Evolutionary conservation across 2,797 vertebrate species (phyloP).

Genomic region (Acrossocheilus wenchowensis): DNA sequence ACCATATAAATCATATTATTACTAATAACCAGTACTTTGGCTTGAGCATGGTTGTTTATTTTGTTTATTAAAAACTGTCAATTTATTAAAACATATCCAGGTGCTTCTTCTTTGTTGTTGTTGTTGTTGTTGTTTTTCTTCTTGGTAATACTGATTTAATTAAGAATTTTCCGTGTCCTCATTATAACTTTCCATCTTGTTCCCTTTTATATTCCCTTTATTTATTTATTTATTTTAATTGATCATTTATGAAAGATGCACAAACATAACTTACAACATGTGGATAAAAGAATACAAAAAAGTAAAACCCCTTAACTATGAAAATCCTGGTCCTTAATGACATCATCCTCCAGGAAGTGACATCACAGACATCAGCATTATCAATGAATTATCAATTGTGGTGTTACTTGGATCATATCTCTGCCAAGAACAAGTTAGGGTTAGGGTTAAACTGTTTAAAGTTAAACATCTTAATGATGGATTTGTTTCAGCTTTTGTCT

Average conservation of each 20-base stretch:
- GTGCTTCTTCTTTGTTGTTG: background rate
- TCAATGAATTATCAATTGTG: background rate
- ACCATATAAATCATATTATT: background rate
- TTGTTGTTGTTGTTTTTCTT: background rate
- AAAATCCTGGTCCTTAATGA: background rate
- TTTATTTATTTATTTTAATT: background rate
- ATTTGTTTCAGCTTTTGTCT: background rate
- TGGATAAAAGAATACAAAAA: background rate
- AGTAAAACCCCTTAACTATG: background rate
- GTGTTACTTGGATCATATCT: background rate
- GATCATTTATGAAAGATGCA: background rate
- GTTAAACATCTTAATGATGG: no score
- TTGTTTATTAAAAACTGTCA: background rate
- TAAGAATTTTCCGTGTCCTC: background rate
- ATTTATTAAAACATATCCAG: background rate
- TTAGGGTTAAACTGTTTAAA: no score
- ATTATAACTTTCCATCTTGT: background rate
- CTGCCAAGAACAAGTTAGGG: no score
- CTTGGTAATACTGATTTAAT: background rate
- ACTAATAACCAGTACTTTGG: background rate
- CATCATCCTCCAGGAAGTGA: background rate
- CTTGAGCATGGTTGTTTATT: background rate
- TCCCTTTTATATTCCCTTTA: background rate
- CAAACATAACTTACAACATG: background rate
- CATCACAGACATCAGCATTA: background rate